Evolutionary conservation across 2,797 vertebrate genomes (phyloP).

Genomic region (Diplodus puntazzo): DNA sequence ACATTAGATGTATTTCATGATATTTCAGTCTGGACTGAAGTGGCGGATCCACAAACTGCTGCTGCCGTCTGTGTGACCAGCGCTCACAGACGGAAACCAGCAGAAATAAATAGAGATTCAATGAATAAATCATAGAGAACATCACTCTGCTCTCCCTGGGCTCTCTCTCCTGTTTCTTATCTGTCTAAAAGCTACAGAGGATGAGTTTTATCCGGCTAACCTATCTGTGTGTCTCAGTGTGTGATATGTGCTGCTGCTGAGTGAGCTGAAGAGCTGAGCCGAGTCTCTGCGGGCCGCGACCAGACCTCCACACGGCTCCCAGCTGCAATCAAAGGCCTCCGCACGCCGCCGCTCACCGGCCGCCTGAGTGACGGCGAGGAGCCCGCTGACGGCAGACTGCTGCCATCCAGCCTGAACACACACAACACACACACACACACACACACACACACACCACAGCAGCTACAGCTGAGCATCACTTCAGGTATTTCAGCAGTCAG

Average conservation of each 20-base stretch:
- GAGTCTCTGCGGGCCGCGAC: conserved; percentile 31
- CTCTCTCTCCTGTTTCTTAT: background rate
- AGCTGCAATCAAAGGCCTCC: conserved; percentile 57
- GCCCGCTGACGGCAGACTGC: conserved; percentile 15
- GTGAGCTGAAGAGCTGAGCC: conserved; percentile 37
- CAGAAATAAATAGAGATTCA: background rate
- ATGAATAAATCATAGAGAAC: background rate
- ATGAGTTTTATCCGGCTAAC: conserved; percentile 7
- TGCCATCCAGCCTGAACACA: background rate
- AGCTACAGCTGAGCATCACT: conserved; percentile 1
- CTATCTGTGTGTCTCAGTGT: conserved; percentile 31
- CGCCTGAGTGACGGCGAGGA: conserved; percentile 18
- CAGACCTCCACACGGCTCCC: conserved; percentile 25
- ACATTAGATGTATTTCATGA: no score
- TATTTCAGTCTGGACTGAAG: background rate
- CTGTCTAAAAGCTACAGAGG: background rate
- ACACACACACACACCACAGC: background rate
- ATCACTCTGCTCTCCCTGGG: background rate
- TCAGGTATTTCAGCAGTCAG: conserved; percentile 17
- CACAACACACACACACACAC: conserved; percentile 1
- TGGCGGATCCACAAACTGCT: no score
- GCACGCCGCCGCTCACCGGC: conserved; percentile 19
- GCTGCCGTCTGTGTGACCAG: background rate
- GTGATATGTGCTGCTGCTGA: conserved; percentile 32
- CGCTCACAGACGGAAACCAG: background rate